Conservation (phyloP, 2,113 vertebrate species). For the Agelaius phoeniceus region DNA sequence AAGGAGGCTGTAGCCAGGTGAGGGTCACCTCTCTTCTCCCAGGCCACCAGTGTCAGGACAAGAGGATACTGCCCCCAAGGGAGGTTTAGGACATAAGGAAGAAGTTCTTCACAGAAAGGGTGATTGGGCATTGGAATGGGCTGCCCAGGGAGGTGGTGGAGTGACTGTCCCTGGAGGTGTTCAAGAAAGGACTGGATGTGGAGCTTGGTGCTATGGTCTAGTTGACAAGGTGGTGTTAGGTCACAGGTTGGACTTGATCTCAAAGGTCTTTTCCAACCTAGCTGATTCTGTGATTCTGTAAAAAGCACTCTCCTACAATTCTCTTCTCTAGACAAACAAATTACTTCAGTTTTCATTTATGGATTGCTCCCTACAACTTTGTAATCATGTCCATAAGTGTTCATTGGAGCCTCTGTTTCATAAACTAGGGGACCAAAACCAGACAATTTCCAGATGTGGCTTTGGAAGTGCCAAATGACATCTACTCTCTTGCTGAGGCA, state of each 20-base stretch:
- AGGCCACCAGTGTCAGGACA: neutral
- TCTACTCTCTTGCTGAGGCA: neutral
- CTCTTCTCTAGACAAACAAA: neutral
- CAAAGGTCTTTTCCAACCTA: neutral
- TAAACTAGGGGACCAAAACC: neutral
- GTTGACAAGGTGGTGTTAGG: neutral
- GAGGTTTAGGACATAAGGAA: neutral
- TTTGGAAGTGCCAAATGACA: neutral
- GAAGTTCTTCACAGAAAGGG: neutral
- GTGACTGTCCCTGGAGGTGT: neutral
- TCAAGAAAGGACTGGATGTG: neutral
- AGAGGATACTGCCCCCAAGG: neutral
- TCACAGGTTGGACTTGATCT: neutral
- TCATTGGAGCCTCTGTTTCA: neutral
- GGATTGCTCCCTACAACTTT: neutral
- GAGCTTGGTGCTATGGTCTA: neutral
- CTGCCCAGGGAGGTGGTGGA: neutral
- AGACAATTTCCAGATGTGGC: neutral
- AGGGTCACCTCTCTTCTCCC: too few species aligned
- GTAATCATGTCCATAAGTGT: neutral
- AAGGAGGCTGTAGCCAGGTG: neutral
- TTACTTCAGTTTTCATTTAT: neutral
- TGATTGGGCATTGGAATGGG: fast-evolving
- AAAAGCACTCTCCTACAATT: neutral
- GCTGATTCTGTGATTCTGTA: neutral